Percentiles rank a stretch among this genome's conserved stretches.
Evolutionary conservation across 2,888 invertebrate genomes (phyloP).

Genomic region (Melieria omissa): DNA sequence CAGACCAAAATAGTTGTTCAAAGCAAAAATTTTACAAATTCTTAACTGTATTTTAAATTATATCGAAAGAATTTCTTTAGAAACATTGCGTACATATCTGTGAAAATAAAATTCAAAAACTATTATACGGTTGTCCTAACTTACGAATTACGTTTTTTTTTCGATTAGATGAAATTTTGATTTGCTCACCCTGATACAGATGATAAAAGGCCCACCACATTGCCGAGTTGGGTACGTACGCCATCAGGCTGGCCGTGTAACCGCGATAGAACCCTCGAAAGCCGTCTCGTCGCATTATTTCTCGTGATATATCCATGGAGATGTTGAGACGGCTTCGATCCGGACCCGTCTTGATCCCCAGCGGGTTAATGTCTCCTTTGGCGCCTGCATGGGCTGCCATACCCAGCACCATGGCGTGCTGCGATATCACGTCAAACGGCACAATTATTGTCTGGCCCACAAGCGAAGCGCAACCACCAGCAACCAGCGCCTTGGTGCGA

Average conservation of each 20-base stretch:
- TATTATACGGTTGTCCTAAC: no score
- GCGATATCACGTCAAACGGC: slow-evolving; percentile 96
- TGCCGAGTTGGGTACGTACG: slow-evolving; percentile 97
- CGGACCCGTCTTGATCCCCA: slow-evolving; percentile 76
- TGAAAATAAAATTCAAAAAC: no score
- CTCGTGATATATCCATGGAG: slow-evolving; percentile 78
- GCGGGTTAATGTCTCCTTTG: slow-evolving; percentile 76
- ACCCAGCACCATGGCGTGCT: slow-evolving; percentile 95
- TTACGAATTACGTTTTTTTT: background rate
- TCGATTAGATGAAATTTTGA: no score
- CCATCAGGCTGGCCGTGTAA: slow-evolving; percentile 89
- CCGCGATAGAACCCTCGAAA: slow-evolving; percentile 91
- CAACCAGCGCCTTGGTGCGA: slow-evolving; percentile 78
- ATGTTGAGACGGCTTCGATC: slow-evolving; percentile 75
- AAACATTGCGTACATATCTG: no score
- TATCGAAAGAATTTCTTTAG: no score
- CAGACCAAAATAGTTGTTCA: no score
- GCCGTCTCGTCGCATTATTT: slow-evolving; percentile 86
- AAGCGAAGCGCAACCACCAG: slow-evolving; percentile 90
- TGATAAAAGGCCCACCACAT: slow-evolving; percentile 98
- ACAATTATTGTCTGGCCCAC: slow-evolving; percentile 96
- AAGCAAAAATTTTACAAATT: no score
- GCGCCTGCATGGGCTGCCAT: slow-evolving; percentile 65
- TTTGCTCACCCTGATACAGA: slow-evolving; percentile 83
- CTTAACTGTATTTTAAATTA: no score